Conservation (phyloP, 2,888 invertebrate species). For the Trichogramma dendrolimi region DNA sequence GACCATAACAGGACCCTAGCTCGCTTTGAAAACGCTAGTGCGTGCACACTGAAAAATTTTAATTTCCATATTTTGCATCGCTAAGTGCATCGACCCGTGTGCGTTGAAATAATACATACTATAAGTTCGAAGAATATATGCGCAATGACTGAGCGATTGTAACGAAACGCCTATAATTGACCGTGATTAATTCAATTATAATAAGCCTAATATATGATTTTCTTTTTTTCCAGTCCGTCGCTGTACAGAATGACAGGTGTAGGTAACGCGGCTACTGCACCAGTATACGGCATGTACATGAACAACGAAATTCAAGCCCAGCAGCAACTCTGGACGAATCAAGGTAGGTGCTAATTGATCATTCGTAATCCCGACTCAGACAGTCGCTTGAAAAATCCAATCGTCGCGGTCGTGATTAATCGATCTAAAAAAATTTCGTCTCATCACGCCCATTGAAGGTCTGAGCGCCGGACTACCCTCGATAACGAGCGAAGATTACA, state of each 20-base stretch:
- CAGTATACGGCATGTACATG: constrained; percentile 34
- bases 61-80: not conserved
- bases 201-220: not conserved
- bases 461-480: constrained; percentile 33
- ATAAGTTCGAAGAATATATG: no score
- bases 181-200: no score
- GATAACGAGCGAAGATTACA: constrained; percentile 42
- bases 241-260: constrained; percentile 42
- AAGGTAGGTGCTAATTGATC: constrained; percentile 33
- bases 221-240: constrained; percentile 38
- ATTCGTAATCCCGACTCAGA: not conserved
- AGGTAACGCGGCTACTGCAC: constrained; percentile 26
- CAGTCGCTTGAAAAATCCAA: not conserved
- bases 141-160: not conserved
- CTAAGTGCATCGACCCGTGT: not conserved
- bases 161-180: not conserved
- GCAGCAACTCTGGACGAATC: constrained; percentile 41
- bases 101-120: no score
- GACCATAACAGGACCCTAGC: no score
- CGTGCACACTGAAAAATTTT: not conserved
- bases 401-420: not conserved
- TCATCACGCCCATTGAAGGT: constrained; percentile 1
- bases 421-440: not conserved
- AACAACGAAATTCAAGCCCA: constrained; percentile 40
- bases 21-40: not conserved